A percentile compares a stretch with the other conserved stretches of the same genome.
Conservation (phyloP, 2,888 invertebrate genomes). For the Physocephala rufipes region DNA sequence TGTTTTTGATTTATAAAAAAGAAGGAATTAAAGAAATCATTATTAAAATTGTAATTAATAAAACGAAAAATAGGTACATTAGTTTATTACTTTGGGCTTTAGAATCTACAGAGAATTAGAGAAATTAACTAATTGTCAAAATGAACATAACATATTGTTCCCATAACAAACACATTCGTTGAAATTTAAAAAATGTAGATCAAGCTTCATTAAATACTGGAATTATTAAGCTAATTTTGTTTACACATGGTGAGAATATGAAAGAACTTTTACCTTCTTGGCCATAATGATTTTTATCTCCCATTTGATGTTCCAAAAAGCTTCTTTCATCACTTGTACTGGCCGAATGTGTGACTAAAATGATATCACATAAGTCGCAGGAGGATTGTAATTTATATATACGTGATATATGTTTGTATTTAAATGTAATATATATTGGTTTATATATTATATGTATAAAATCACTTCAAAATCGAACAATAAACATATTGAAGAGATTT, state of each 20-base stretch:
- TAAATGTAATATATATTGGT: constrained; percentile 26
- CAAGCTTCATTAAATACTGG: constrained; percentile 17
- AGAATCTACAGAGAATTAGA: no score
- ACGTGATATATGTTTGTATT: constrained; percentile 40
- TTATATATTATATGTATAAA: constrained; percentile 12
- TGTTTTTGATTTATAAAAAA: not conserved
- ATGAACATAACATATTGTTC: no score
- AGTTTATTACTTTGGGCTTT: no score
- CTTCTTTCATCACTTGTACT: constrained; percentile 52
- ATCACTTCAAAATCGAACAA: no score
- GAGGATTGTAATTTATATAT: constrained; percentile 40
- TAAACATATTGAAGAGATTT: not conserved
- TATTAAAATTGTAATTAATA: constrained; percentile 6
- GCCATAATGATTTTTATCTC: constrained; percentile 51
- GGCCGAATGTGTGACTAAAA: not conserved
- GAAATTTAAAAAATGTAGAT: constrained; percentile 19
- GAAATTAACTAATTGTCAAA: no score
- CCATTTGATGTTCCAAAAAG: constrained; percentile 58
- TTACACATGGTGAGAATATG: not conserved
- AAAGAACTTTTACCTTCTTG: constrained; percentile 60
- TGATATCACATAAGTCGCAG: constrained; percentile 43
- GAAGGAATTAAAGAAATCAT: not conserved
- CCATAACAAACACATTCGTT: no score
- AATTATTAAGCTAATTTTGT: constrained; percentile 6
- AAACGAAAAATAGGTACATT: constrained; percentile 11